Conservation (phyloP, 2,113 vertebrate genomes). For the Eurypyga helias region DNA sequence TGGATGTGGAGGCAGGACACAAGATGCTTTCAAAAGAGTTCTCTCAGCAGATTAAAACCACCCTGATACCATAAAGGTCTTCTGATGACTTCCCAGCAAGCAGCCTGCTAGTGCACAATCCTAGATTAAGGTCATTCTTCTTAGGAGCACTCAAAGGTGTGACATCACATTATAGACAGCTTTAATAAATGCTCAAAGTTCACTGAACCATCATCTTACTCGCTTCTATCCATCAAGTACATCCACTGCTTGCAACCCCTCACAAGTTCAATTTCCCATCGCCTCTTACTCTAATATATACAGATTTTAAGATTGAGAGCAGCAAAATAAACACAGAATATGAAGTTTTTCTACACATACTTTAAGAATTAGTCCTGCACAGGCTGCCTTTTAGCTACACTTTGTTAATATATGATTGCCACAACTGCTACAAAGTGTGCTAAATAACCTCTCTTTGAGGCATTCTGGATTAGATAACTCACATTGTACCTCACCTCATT, state of each 20-base stretch:
- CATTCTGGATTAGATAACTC: background rate
- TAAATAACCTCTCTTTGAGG: background rate
- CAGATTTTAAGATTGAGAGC: background rate
- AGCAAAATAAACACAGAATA: background rate
- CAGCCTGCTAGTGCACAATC: background rate
- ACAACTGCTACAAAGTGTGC: background rate
- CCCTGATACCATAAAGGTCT: background rate
- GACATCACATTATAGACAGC: background rate
- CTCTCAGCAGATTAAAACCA: conserved; percentile 12
- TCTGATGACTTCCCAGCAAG: background rate
- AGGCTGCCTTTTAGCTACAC: background rate
- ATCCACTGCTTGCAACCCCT: background rate
- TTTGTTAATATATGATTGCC: background rate
- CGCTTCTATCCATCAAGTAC: background rate
- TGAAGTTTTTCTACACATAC: background rate
- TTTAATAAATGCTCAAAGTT: background rate
- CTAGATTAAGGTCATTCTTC: background rate
- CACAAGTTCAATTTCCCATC: background rate
- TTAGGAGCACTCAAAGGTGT: background rate
- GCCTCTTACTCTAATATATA: background rate
- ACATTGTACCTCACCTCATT: background rate
- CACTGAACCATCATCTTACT: background rate
- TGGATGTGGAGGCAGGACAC: background rate
- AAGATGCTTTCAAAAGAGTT: background rate
- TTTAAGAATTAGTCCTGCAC: background rate